These are phyloP conservation scores for Tetranychus piercei DNA, from an alignment of 2,888 invertebrate species.

Conservation along the genomic window DNA sequence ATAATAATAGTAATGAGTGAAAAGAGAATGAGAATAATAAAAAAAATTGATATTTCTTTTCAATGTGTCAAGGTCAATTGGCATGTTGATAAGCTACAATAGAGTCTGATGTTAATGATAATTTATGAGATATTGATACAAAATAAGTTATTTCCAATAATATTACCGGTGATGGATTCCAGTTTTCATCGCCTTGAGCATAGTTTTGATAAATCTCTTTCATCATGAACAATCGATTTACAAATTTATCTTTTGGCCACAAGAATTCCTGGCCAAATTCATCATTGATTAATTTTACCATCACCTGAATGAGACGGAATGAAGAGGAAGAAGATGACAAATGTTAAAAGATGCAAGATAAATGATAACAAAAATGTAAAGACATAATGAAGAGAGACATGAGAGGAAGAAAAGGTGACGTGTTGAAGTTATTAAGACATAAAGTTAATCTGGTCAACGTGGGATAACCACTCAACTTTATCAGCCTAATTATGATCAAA, in stretches of 20 bases:
- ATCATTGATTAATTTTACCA: constrained; percentile 37
- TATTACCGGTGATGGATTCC: constrained; percentile 35
- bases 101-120: not conserved
- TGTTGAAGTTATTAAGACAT: constrained; percentile 11
- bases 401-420: not conserved
- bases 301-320: constrained; percentile 30
- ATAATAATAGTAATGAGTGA: not conserved
- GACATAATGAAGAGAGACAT: not conserved
- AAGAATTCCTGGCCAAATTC: constrained; percentile 38
- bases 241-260: constrained; percentile 39
- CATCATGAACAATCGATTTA: constrained; percentile 39
- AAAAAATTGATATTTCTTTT: not conserved
- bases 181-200: constrained; percentile 36
- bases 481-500: not conserved
- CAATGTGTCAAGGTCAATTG: not conserved
- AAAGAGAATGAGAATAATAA: not conserved
- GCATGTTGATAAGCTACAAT: not conserved
- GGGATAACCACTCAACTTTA: not conserved
- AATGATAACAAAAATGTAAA: not conserved
- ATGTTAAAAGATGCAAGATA: not conserved
- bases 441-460: constrained; percentile 8
- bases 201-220: constrained; percentile 40
- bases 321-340: not conserved
- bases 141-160: not conserved
- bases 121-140: not conserved